Evolutionary conservation across 1,140 invertebrate genomes (phyloP), one percentile per base, ranked within the genome.

Genomic region (Lysiphlebus fabarum): DNA sequence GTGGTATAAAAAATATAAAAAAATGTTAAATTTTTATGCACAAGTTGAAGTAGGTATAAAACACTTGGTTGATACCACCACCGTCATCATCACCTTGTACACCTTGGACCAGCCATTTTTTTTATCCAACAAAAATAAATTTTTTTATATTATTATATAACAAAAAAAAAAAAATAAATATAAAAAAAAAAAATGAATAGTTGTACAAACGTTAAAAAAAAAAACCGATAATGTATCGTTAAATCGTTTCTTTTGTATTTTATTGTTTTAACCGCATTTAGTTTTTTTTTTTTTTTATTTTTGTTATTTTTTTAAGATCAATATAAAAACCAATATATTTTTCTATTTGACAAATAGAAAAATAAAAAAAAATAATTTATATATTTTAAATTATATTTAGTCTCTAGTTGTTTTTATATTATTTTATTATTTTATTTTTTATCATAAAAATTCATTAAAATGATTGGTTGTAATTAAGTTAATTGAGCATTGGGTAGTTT

Each of bases 391-490:
- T 8, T 43, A 10, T n/a, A 8, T 10, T 6, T 4, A 43, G 12
- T 43, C 12, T 43, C 7, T 2, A n/a, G 3, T 43, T 11, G 42
- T 43, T 4, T 43, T 43, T 6, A 43, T 43, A 44, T 61, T 36
- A 34, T 36, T 34, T 44, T 44, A 6, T 26, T 26, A 2, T 26
- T 4, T 26, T 26, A 26, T 26, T 26, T 2, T 26, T 26, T 26
- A n/a, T n/a, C n/a, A 26, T 26, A 26, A 26, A 26, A 26, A 26
- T 76, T 76, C 72, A 71, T 76, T 74, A 74, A 68, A n/a, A 68
- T 70, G 68, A 76, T 76, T 72, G 72, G 69, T 67, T 76, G 74
- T n/a, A n/a, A 74, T 76, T 72, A 76, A 76, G 69, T 74, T 76
- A 76, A 76, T 76, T 68, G 72, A 71, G 2, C 17, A 26, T n/a